A percentile compares a stretch with the other conserved stretches of the same genome.
Conservation (phyloP, 2,113 vertebrate species). For the Xiphophorus couchianus region DNA sequence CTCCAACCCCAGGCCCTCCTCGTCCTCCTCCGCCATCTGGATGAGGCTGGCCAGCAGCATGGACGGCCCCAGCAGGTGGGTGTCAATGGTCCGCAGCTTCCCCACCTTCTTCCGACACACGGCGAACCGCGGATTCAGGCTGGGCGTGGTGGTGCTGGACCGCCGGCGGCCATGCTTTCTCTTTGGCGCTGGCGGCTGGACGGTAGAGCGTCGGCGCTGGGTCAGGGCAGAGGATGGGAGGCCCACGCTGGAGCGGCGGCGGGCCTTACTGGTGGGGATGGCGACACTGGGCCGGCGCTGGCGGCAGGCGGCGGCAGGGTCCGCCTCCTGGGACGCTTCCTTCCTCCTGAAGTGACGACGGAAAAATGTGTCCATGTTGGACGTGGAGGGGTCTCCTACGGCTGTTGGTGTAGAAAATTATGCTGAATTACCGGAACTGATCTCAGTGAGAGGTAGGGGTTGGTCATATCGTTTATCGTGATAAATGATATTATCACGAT, state of each 20-base stretch:
- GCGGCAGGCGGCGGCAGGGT: constrained; percentile 7
- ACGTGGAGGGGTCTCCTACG: not conserved
- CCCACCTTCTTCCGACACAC: constrained; percentile 70
- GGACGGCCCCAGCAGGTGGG: constrained; percentile 83
- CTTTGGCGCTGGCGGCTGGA: constrained; percentile 45
- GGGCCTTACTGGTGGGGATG: constrained; percentile 85
- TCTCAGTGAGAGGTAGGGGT: not conserved
- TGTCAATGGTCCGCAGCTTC: constrained; percentile 62
- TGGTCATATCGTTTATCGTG: too few relatives aligned
- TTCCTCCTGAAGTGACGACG: constrained; percentile 88
- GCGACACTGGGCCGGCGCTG: constrained; percentile 74
- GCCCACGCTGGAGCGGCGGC: constrained; percentile 84
- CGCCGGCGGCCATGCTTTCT: constrained; percentile 70
- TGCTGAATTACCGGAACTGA: not conserved
- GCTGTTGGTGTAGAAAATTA: constrained; percentile 56
- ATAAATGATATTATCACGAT: too few relatives aligned
- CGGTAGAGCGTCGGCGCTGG: constrained; percentile 81
- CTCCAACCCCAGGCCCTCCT: constrained; percentile 46
- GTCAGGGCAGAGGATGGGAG: constrained; percentile 80
- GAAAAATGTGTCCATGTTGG: constrained; percentile 91
- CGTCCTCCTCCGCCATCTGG: constrained; percentile 75
- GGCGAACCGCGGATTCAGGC: constrained; percentile 83
- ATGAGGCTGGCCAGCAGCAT: constrained; percentile 82
- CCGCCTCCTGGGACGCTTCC: constrained; percentile 26
- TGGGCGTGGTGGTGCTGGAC: constrained; percentile 87